Evolutionary conservation across 2,888 invertebrate genomes (phyloP), one percentile per base, ranked within the genome.

Genomic region (Priapulus caudatus): DNA sequence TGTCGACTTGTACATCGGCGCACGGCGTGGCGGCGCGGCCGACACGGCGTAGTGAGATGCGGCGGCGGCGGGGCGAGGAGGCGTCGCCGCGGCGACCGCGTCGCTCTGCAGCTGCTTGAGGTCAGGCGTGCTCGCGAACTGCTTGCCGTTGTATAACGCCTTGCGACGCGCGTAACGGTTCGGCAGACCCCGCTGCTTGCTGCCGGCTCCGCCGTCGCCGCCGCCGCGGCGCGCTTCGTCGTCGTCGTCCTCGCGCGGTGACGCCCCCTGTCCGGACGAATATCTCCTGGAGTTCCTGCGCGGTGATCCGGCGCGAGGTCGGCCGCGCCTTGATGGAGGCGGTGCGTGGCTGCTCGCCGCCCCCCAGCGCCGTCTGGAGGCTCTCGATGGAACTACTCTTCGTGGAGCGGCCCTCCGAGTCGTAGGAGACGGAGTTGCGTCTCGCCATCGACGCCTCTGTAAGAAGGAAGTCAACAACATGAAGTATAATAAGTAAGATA

Each of bases 251-350:
- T n/a, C n/a, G n/a, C n/a, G 2, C 18, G 2, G 45, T 48, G 5
- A 52, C 57, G 4, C 60, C 53, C 4, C 43, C 47, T 47, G 90
- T 89, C 33, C 89, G 76, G 72, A 88, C 85, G 79, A 92, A 91
- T 62, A 92, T 78, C 73, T 90, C 89, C 75, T 91, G 89, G 54
- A 92, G 78, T 72, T 92, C 91, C 2, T 86, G 84, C 20, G 90
- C 86, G 1, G 90, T 88, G 65, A 91, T 88, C 63, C 92, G 61
- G 16, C 69, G 79, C 19, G 89, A 88, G 0, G 83, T 84, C 22
- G 89, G 90, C 33, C 92, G 78, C 59, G 86, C 84, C 59, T 90
- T 80, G 62, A 93, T 90, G 55, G 91, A 91, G 3, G 92, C 92
- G 33, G 90, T 89, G 66, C 90, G 81, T 47, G 57, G 63, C 46